Conservation (phyloP, 2,888 invertebrate species). For the Choreutis nemorana region DNA sequence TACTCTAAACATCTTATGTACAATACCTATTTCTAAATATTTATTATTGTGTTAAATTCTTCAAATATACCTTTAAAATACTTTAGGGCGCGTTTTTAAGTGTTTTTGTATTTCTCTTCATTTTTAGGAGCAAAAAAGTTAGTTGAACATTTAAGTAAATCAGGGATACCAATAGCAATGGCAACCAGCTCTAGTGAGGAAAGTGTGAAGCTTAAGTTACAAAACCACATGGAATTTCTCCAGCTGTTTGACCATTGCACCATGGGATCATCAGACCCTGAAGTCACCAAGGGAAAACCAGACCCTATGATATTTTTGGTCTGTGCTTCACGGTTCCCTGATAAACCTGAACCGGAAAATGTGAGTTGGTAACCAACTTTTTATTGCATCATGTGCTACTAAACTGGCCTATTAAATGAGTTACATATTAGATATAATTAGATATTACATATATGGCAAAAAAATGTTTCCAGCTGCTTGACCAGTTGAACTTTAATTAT, state of each 20-base stretch:
- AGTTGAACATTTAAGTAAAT: conserved; percentile 74
- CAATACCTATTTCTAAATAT: no score
- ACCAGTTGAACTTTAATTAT: no score
- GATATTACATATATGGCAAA: no score
- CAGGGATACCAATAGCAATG: conserved; percentile 82
- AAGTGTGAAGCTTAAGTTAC: conserved; percentile 75
- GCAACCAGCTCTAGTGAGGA: conserved; percentile 84
- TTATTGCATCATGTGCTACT: not conserved
- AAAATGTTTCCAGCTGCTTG: no score
- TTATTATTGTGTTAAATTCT: no score
- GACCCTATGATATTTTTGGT: conserved; percentile 86
- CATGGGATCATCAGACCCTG: conserved; percentile 82
- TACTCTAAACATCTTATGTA: no score
- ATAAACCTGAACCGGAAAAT: conserved; percentile 68
- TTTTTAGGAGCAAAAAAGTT: conserved; percentile 77
- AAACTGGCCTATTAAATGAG: not conserved
- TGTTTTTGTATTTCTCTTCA: no score
- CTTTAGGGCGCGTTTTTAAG: no score
- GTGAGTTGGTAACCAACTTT: no score
- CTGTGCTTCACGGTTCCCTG: conserved; percentile 76
- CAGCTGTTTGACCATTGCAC: conserved; percentile 76
- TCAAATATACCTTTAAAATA: no score
- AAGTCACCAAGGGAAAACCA: conserved; percentile 87
- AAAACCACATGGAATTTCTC: conserved; percentile 71
- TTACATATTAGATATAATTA: conserved; percentile 1